A percentile compares a stretch with the other conserved stretches of the same genome.
These are phyloP conservation scores for Heliocidaris tuberculata DNA, from an alignment of 35 echinoderm and acorn worm genomes.

Conservation along the genomic window DNA sequence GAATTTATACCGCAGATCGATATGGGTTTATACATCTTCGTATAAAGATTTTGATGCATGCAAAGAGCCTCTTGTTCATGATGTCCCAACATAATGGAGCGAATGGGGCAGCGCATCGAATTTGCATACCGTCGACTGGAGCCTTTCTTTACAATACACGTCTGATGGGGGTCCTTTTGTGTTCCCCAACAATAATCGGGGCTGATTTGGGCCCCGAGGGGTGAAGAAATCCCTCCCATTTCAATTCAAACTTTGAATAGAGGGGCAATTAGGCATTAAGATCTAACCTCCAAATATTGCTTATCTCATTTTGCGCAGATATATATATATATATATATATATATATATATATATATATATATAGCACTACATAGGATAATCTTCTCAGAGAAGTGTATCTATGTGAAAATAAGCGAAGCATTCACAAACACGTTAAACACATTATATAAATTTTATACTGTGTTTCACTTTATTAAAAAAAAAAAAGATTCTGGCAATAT, in stretches of 20 bases:
- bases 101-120: neutral
- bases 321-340: no score
- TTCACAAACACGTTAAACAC: neutral
- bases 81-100: neutral
- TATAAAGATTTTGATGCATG: neutral
- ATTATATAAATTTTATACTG: neutral
- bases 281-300: conserved; percentile 51
- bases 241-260: conserved; percentile 11
- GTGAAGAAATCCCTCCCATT: conserved; percentile 57
- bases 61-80: neutral
- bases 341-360: no score
- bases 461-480: neutral
- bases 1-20: no score
- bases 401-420: neutral
- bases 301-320: conserved; percentile 46
- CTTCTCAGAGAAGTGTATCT: neutral
- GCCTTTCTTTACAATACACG: neutral
- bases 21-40: no score
- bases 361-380: neutral
- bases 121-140: conserved; percentile 1
- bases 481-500: no score
- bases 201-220: conserved; percentile 15
- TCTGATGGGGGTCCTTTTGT: conserved; percentile 31
- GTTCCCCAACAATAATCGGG: conserved; percentile 14
- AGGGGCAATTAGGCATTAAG: conserved; percentile 58